These are phyloP conservation scores for Ptychadena robeensis DNA, from an alignment of 2,797 vertebrate species.

Conservation along the genomic window DNA sequence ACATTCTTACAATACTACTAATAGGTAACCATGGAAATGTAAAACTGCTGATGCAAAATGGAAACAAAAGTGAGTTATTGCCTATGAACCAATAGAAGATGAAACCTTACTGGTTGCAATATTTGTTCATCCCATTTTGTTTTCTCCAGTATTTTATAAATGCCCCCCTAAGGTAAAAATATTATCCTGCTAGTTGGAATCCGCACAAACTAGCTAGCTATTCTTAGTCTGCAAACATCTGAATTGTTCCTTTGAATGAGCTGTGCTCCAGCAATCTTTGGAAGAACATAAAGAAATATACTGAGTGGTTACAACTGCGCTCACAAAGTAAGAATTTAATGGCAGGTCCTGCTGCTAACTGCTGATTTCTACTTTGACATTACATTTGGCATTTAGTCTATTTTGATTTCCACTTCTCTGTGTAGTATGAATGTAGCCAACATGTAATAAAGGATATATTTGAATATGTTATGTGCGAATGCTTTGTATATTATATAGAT, in stretches of 20 bases:
- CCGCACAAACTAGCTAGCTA: neutral
- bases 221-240: constrained; percentile 31
- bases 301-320: constrained; percentile 41
- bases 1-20: neutral
- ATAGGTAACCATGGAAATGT: neutral
- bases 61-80: neutral
- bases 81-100: neutral
- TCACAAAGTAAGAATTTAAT: constrained; percentile 36
- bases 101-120: neutral
- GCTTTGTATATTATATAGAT: constrained; percentile 33
- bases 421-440: constrained; percentile 22
- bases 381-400: constrained; percentile 22
- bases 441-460: constrained; percentile 41
- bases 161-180: neutral
- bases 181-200: neutral
- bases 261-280: constrained; percentile 4
- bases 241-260: constrained; percentile 43
- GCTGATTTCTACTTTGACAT: constrained; percentile 41
- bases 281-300: constrained; percentile 50
- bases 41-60: neutral
- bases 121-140: neutral
- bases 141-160: neutral
- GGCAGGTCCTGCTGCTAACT: constrained; percentile 41
- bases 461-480: constrained; percentile 11
- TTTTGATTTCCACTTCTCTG: constrained; percentile 30